Evolutionary conservation across 2,797 vertebrate genomes (phyloP), one percentile per base, ranked within the genome.

Genomic region (Crenichthys baileyi): DNA sequence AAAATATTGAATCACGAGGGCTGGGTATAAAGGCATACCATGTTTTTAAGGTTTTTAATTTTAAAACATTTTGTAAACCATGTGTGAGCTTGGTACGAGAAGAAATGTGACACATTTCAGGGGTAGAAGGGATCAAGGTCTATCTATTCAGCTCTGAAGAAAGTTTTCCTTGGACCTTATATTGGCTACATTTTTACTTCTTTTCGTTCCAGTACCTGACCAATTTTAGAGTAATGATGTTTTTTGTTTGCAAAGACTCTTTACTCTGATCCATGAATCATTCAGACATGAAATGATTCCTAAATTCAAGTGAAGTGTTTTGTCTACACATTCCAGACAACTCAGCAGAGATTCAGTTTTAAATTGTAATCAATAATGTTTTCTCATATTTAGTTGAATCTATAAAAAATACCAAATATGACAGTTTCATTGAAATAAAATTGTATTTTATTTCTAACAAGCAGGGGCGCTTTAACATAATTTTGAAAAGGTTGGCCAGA

Each of bases 281-380:
- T n/a, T 24, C 22, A 68, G 65, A 68, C 65, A 46, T n/a, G 39
- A 68, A 68, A 68, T 24, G 65, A 68, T 41, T 44, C 22, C 41
- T 68, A 73, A 29, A 68, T 41, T 68, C 39, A 68, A 44, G 22
- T 44, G 65, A 68, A n/a, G 39, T 68, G 41, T 68, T 68, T 46
- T 68, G 65, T 46, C 39, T 46, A n/a, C 22, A 68, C 39, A 46
- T 44, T n/a, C 39, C 65, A 44, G 41, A 46, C 12, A 68, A 68
- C 24, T 24, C 44, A n/a, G 24, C 5, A 44, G 65, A 68, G 65
- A n/a, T 68, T 68, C 11, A 44, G 65, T 36, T 65, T 36, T 22
- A 41, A 67, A 41, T 67, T 24, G 63, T 67, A 41, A 7, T 65
- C 4, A 22, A 65, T 31, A 36, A 31, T 39, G 39, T 36, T 31